Evolutionary conservation across 2,888 invertebrate genomes (phyloP), one percentile per base, ranked within the genome.

Genomic region (Eupelmus urozonus): DNA sequence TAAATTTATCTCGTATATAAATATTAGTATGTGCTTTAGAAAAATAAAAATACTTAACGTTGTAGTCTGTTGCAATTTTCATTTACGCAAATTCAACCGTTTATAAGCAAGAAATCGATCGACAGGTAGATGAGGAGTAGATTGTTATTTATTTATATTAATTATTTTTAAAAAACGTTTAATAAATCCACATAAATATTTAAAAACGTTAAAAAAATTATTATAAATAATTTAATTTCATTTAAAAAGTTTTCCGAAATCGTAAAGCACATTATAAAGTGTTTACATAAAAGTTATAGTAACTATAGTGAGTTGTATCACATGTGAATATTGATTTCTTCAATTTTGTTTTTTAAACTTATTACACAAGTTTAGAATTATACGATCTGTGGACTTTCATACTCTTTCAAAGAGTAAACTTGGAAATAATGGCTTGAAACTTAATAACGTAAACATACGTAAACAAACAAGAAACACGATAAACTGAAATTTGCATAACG

Each of bases 61-160:
- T n/a, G n/a, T n/a, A n/a, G n/a, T 16, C n/a, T 34, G 0, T 34
- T 60, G 40, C 40, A 62, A 53, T 53, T 62, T 72, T 72, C 53
- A 72, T 53, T 25, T 72, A 53, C 25, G 13, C 20, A 40, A 62
- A 11, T 27, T 23, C 65, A 51, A 51, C 9, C 9, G 18, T 45
- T 7, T 34, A 45, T 27, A 23, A 11, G 2, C 11, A 45, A 49
- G 13, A 40, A 45, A 42, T 51, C 16, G 20, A 27, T 7, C 4
- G 27, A 25, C n/a, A 13, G 51, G 42, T 53, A 25, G 27, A 42
- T 23, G 18, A 63, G 42, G 34, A 62, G 16, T 55, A 63, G 51
- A 72, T 42, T 42, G 27, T 51, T 27, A 40, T 71, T 40, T 53
- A 18, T n/a, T 45, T 45, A 16, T 16, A 45, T 45, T 9, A 13